Conservation (phyloP, 2,113 vertebrate species). For the Eclectus roratus region DNA sequence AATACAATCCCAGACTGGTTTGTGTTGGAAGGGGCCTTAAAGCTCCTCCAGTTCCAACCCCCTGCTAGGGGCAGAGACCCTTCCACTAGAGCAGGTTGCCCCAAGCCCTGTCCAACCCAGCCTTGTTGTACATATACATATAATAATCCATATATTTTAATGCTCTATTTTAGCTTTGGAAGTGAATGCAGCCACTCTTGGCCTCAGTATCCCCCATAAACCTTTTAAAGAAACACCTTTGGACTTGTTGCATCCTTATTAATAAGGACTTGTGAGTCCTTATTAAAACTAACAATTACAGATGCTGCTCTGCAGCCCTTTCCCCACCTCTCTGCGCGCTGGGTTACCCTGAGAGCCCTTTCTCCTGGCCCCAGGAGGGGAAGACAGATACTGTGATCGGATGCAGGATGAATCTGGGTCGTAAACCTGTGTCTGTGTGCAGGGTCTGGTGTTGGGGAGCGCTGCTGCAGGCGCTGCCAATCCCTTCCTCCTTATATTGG, state of each 20-base stretch:
- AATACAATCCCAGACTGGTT: background rate
- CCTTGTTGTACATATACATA: background rate
- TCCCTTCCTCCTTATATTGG: accelerated
- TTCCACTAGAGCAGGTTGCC: background rate
- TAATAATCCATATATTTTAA: background rate
- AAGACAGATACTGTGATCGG: background rate
- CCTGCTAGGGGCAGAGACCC: background rate
- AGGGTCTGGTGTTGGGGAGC: accelerated
- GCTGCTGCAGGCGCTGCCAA: background rate
- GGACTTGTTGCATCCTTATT: background rate
- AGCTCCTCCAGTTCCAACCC: background rate
- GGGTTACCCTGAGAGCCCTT: background rate
- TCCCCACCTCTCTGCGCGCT: no score
- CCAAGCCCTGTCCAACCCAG: background rate
- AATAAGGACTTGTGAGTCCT: background rate
- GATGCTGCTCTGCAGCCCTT: background rate
- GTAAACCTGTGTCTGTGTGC: accelerated
- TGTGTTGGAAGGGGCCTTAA: background rate
- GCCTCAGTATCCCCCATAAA: background rate
- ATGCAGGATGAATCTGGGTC: background rate
- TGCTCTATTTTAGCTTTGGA: background rate
- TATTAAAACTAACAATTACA: background rate
- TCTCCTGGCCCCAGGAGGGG: background rate
- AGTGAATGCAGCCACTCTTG: background rate
- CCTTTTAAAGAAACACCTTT: background rate